Base-by-base conservation (phyloP, 2,797 vertebrate genomes). In the Chaenodraco wilsoni region DNA sequence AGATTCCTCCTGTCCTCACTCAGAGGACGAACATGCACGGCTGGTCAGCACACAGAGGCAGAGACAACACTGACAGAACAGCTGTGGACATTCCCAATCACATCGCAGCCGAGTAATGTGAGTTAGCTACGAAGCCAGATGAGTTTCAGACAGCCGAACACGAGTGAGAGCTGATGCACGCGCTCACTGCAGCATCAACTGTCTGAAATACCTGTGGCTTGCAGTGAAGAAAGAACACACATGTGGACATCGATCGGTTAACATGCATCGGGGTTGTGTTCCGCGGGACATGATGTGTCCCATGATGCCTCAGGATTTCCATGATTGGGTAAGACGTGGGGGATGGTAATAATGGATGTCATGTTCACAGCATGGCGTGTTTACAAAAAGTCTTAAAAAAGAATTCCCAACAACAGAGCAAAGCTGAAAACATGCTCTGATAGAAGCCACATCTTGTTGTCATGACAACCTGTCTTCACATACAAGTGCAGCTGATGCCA, bases 401-500 rank as follows among this genome's bases (percentile, higher is more conserved):
- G 21, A 15, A 61, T 40, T 64, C 0, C 57, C 3, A 54, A 57
- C 79, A 58, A 14, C 27, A 65, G 27, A 55, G 31, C 15, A 44
- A 54, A 63, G 55, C 40, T 67, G 31, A 63, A 76, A 71, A 54
- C 61, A 73, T 79, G 84, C 81, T 78, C 63, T 3, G 17, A 72
- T 61, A 72, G 55, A 81, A 72, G 82, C 79, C 43, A 88, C 88
- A 91, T 89, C 63, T 64, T 72, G 81, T 85, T 84, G 75, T 57
- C 45, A 69, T 55, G 51, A 66, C 58, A 37, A 54, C 33, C 60
- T 33, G 51, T 59, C 46, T 50, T 40, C 46, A 17, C 27, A 14
- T 65, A 59, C 14, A 31, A 56, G 66, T 43, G 15, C 82, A 78
- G 69, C n/a, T 68, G 50, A 71, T 62, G 63, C 51, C 41, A 41